Evolutionary conservation across 37 sponge, comb jelly and placozoan genomes (phyloP).

Genomic region (Cliona cf. orientalis): DNA sequence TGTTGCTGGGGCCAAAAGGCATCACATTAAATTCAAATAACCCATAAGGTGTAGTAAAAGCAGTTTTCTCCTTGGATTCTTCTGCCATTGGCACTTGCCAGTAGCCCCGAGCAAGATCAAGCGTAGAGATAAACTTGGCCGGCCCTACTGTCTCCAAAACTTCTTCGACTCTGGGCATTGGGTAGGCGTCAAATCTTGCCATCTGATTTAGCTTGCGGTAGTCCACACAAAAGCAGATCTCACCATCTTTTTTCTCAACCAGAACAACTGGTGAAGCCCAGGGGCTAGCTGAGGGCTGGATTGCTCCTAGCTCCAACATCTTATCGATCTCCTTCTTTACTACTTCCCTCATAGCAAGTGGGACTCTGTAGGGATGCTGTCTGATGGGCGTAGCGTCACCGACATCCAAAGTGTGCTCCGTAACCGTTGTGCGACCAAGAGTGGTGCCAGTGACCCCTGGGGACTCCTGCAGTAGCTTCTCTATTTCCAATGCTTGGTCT

Average conservation of each 20-base stretch:
- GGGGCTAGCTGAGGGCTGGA: slow-evolving; percentile 43
- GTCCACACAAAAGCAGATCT: neutral
- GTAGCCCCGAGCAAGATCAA: slow-evolving; percentile 68
- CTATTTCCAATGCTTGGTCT: slow-evolving; percentile 19
- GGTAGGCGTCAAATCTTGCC: slow-evolving; percentile 66
- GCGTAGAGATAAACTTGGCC: slow-evolving; percentile 43
- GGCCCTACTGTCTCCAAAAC: slow-evolving; percentile 43
- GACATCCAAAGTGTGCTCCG: slow-evolving; percentile 16
- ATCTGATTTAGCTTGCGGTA: slow-evolving; percentile 61
- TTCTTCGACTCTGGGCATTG: slow-evolving; percentile 69
- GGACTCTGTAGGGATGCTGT: slow-evolving; percentile 42
- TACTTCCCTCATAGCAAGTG: slow-evolving; percentile 21
- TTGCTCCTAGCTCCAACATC: slow-evolving; percentile 40
- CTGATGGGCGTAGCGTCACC: slow-evolving; percentile 17
- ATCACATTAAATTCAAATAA: slow-evolving; percentile 50
- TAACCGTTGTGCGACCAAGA: slow-evolving; percentile 42
- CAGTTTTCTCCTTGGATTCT: slow-evolving; percentile 37
- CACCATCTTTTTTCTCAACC: slow-evolving; percentile 51
- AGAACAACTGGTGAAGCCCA: slow-evolving; percentile 68
- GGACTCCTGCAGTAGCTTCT: neutral
- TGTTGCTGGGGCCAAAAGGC: slow-evolving; percentile 76
- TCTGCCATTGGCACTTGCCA: slow-evolving; percentile 60
- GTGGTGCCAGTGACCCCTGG: neutral
- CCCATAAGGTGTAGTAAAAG: slow-evolving; percentile 60
- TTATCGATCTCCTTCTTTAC: slow-evolving; percentile 30